Percentiles rank a stretch among this genome's conserved stretches.
Evolutionary conservation across 53 echinoderm and acorn worm genomes (phyloP).

Genomic region (Hippasteria phrygiana): DNA sequence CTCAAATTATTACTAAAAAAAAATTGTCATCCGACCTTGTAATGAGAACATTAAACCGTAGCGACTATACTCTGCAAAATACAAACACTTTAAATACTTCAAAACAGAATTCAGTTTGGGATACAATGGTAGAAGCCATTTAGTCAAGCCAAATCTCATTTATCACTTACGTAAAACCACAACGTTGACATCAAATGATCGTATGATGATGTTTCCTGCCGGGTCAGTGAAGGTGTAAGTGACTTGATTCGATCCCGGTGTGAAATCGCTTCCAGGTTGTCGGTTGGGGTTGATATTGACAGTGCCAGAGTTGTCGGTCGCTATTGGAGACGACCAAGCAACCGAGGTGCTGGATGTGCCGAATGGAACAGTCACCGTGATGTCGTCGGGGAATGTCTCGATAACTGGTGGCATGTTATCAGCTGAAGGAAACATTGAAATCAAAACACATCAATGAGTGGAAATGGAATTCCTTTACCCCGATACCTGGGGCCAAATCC

Average conservation of each 20-base stretch:
- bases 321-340: constrained; percentile 52
- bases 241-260: constrained; percentile 18
- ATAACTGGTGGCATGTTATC: constrained; percentile 36
- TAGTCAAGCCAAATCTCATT: too few relatives aligned
- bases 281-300: constrained; percentile 13
- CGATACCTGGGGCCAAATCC: too few relatives aligned
- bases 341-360: constrained; percentile 29
- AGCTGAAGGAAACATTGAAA: not conserved
- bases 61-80: too few relatives aligned
- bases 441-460: too few relatives aligned
- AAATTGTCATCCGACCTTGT: too few relatives aligned
- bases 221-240: constrained; percentile 46
- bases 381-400: constrained; percentile 40
- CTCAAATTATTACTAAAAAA: too few relatives aligned
- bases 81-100: too few relatives aligned
- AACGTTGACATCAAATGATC: constrained; percentile 23
- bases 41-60: too few relatives aligned
- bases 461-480: too few relatives aligned
- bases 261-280: constrained; percentile 44
- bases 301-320: constrained; percentile 75
- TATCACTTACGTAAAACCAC: not conserved
- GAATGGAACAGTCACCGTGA: constrained; percentile 50
- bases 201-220: constrained; percentile 30
- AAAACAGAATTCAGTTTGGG: too few relatives aligned
- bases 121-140: too few relatives aligned